Base-by-base conservation (phyloP, 2,113 vertebrate genomes). In the Picathartes gymnocephalus region DNA sequence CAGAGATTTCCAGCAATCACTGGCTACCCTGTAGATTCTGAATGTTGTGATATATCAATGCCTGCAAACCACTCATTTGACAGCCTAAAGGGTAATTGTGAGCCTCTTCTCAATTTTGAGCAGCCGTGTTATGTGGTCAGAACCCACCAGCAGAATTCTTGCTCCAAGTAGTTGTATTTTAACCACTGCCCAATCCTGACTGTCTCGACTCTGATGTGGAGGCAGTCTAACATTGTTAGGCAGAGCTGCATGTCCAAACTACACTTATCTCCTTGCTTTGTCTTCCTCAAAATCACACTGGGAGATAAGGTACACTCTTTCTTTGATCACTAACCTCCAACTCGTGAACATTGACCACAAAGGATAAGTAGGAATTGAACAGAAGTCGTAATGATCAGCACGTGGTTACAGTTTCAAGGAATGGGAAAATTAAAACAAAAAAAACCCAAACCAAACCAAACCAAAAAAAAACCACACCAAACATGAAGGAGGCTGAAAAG, bases 211-310 rank as follows among this genome's bases (percentile, higher is more conserved):
- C 45, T 65, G 77, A 79, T 50, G 72, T 82, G 47, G 81, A 94
- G 79, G 83, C 65, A 35, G 42, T 40, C 70, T 85, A 74, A 85
- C 51, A 92, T 61, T 86, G 91, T 91, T 81, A 84, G 81, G 71
- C 77, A 82, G 61, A 95, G 71, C 68, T 86, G 54, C 86, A 31
- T 74, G 86, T 88, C 95, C 93, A 91, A 89, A 92, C 81, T 76
- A 15, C 5, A n/a, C 96, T 95, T 97, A 97, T 97, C 96, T 96
- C 73, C 66, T 94, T 74, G 65, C 92, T 97, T 97, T 97, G 96
- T 97, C 93, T 97, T 93, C 93, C 90, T 93, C 92, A 90, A 95
- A 97, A 93, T 81, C 95, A 91, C 91, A 64, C 27, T 50, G 80
- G 73, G 90, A 85, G 96, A 96, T 96, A 97, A 97, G 83, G 86